Base-by-base conservation (phyloP, 1,140 invertebrate species). In the Portunus trituberculatus region DNA sequence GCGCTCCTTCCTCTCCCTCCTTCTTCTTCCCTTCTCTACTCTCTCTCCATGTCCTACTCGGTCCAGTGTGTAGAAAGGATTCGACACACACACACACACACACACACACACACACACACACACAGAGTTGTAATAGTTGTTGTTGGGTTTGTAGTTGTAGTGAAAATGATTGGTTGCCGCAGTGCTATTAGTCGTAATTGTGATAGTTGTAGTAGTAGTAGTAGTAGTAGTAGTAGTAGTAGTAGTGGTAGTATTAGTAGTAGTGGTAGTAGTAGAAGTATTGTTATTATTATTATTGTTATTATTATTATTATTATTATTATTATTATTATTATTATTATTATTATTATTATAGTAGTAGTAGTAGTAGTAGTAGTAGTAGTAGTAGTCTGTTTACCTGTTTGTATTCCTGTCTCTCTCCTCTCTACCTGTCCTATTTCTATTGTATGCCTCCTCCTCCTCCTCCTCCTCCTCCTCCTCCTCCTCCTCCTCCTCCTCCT, bases 61-160 rank as follows among this genome's bases (percentile, higher is more conserved):
- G 82, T 93, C 92, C 83, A 93, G 16, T 28, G 45, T 93, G 59
- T 20, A 39, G 28, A 91, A 91, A 91, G 52, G 90, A 91, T 91
- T 91, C 29, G 90, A 91, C 46, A 91, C 90, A 59, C 52, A 39
- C 86, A 88, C 31, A 88, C 31, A 88, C 86, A 88, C 31, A 88
- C 86, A 88, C 86, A 88, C 86, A 88, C 86, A 88, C 86, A 88
- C 83, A 86, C 83, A 86, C 83, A 86, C 83, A 86, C 83, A 86
- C 83, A 86, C 83, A 86, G 4, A 86, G 28, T 25, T 25, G 28
- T 29, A 86, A 86, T 29, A 86, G 83, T 29, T n/a, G 83, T 29
- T 29, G 83, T 29, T 29, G 83, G 12, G 4, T 20, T 32, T 29
- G 83, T 29, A 28, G n/a, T 7, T 29, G 83, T 86, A 86, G 83